phyloP scores from a whole-genome alignment of 2,888 invertebrate species.

The Gryllus longicercus region DNA sequence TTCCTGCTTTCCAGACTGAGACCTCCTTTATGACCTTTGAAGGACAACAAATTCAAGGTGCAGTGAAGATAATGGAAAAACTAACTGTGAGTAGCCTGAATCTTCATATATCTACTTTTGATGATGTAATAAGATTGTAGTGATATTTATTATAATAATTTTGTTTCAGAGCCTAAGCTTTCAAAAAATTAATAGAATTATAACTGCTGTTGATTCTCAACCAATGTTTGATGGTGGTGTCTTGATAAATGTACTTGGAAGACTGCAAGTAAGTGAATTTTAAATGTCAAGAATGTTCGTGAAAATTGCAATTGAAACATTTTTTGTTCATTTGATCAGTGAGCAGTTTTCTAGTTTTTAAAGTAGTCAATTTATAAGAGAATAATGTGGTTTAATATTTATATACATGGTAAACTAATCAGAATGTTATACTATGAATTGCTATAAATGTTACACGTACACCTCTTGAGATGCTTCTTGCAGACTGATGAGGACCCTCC shows the following conservation, averaged over 20 bases:
- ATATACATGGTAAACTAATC: neutral
- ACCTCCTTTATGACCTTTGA: slow-evolving; percentile 96
- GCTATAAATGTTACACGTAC: neutral
- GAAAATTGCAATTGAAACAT: too few species aligned
- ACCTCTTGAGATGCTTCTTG: slow-evolving; percentile 44
- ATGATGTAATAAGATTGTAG: neutral
- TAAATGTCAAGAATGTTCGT: too few species aligned
- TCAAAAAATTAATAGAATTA: slow-evolving; percentile 86
- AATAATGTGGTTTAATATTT: neutral
- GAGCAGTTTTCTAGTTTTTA: too few species aligned
- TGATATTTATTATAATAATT: slow-evolving; percentile 24
- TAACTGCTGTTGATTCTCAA: slow-evolving; percentile 93
- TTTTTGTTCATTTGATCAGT: too few species aligned
- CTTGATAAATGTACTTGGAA: slow-evolving; percentile 91
- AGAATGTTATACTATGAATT: neutral
- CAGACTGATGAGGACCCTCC: slow-evolving; percentile 95
- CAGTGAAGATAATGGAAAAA: slow-evolving; percentile 92
- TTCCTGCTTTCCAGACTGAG: slow-evolving; percentile 63
- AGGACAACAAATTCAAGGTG: slow-evolving; percentile 88
- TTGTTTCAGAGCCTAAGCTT: slow-evolving; percentile 78
- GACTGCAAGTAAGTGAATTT: slow-evolving; percentile 73
- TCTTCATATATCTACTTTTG: slow-evolving; percentile 18
- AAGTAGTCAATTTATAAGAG: too few species aligned
- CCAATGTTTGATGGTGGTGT: slow-evolving; percentile 98
- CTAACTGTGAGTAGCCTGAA: slow-evolving; percentile 67